Base-by-base conservation (phyloP, 2,797 vertebrate genomes). In the Pampus argenteus region DNA sequence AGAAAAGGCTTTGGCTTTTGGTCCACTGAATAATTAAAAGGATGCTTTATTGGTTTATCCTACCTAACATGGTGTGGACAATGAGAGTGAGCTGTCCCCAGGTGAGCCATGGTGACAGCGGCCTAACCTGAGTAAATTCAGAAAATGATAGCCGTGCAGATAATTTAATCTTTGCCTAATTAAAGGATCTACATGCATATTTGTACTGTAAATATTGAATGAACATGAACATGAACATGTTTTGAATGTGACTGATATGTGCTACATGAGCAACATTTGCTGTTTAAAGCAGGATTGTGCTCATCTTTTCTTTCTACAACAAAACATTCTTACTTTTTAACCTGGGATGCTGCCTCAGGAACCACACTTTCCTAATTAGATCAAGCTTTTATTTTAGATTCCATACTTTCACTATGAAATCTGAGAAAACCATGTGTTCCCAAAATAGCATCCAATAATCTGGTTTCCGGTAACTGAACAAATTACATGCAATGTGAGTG, bases 11-110 rank as follows among this genome's bases (percentile, higher is more conserved):
- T 56, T 58, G 47, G 76, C 82, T 83, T 87, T 87, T 28, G 34
- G 62, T 81, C 76, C 61, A 79, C 85, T 94, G 84, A 94, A 94
- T 95, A 90, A 94, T 94, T 91, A 87, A 94, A 83, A 69, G 54
- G 81, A 74, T 85, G 79, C 89, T 89, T 90, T 92, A 90, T 88
- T 90, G 83, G 83, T 89, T 89, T 90, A 78, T 77, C 79, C 68
- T 77, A 66, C 81, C 82, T 73, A 64, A 69, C 79, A 88, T 77
- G 78, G 85, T 79, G 80, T 84, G 79, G 84, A 89, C 75, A 85
- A 77, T 82, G 72, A 87, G 54, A 89, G 76, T 74, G 76, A 91
- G 88, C 80, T 86, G 81, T 91, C 82, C 90, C 82, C 82, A 88
- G 90, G 88, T 94, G 89, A 91, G 86, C 73, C 68, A 62, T 73